Base-by-base conservation (phyloP, 1,140 invertebrate species). In the Bombyx mandarina region DNA sequence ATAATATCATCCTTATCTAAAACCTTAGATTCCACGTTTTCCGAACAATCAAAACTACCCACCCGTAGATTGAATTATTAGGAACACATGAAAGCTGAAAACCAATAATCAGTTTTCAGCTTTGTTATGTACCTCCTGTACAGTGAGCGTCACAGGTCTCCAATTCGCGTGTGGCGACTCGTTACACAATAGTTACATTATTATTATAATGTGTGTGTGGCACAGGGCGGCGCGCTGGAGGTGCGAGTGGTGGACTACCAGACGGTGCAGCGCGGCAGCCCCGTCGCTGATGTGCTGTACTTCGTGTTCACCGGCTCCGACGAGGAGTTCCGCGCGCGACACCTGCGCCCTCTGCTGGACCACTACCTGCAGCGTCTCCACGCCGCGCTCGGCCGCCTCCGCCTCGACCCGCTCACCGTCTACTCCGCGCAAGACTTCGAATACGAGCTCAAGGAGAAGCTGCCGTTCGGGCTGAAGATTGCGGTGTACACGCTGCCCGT, bases 201-300 rank as follows among this genome's bases (percentile, higher is more conserved):
- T 18, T 18, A 18, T 18, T 18, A 18, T 18, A 18, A 5, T 35
- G 26, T 35, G 26, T 35, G 26, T 35, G 26, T 35, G 26, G 26
- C 48, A 45, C 63, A 86, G 85, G 66, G 78, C 6, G 73, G 72
- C 12, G 61, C 60, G 6, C 63, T 87, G 9, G 66, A 68, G 5
- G 54, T 88, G 4, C 76, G 79, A 8, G 76, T 89, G 3, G 46
- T 91, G 44, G 90, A 91, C 60, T 90, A 88, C 65, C 90, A 91
- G 78, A 75, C 89, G 7, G 63, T 77, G 26, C 85, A 88, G 47
- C 76, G 77, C n/a, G 72, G 82, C 9, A 89, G 89, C 43, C 83
- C 90, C 1, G 70, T 82, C 0, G 60, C 82, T 0, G 91, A 92
- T 66, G 62, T 92, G 3, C 51, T 84, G 35, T 91, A 90, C 61